A percentile compares a stretch with the other conserved stretches of the same genome.
phyloP scores from a whole-genome alignment of 2,888 invertebrate species.

The Caenorhabditis uteleia region DNA sequence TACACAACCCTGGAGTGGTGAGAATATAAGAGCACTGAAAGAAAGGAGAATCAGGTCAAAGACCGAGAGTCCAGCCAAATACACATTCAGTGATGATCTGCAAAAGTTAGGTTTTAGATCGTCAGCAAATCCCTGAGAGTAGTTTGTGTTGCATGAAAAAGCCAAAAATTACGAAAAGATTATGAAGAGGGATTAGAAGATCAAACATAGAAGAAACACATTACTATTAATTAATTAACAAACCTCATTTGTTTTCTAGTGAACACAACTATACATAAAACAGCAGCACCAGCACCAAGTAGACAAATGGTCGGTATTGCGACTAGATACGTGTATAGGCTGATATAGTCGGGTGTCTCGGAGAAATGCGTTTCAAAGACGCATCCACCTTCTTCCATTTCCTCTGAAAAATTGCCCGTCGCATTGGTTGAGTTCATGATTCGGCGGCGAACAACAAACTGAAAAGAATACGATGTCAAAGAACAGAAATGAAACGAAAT shows the following conservation, averaged over 20 bases:
- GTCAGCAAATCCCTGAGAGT: no score
- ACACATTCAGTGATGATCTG: conserved; percentile 65
- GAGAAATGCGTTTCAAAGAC: background rate
- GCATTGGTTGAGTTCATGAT: conserved; percentile 21
- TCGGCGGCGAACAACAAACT: no score
- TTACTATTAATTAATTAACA: conserved; percentile 7
- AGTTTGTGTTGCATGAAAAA: background rate
- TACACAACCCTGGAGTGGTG: conserved; percentile 54
- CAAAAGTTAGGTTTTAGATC: conserved; percentile 3
- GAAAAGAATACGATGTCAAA: no score
- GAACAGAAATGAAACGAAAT: no score
- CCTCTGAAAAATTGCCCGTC: no score
- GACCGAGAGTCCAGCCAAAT: conserved; percentile 67
- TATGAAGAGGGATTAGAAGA: background rate
- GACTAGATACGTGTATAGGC: conserved; percentile 50
- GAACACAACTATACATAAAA: conserved; percentile 59
- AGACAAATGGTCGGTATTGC: conserved; percentile 57
- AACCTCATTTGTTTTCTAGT: conserved; percentile 64
- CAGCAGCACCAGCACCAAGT: conserved; percentile 55
- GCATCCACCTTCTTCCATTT: no score
- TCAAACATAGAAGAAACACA: conserved; percentile 2
- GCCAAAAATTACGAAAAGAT: background rate
- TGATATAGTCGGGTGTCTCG: conserved; percentile 42
- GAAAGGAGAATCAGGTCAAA: conserved; percentile 65
- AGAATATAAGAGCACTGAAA: conserved; percentile 61